A percentile compares a stretch with the other conserved stretches of the same genome.
Conservation (phyloP, 2,797 vertebrate species). For the Eleutherodactylus coqui region DNA sequence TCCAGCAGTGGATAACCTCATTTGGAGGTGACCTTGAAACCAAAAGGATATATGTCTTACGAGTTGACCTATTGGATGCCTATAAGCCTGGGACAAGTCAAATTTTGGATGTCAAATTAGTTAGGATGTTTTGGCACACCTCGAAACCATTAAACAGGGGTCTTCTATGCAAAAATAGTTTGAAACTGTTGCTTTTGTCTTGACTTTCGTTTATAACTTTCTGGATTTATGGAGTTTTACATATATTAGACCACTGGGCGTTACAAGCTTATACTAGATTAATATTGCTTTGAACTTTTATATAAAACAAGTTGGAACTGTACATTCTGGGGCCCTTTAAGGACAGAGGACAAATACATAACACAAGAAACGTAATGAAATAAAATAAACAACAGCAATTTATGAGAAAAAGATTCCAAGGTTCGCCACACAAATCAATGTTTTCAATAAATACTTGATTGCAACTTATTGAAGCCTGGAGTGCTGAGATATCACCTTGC, state of each 20-base stretch:
- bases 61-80: no score
- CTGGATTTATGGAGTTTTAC: neutral
- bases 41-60: neutral
- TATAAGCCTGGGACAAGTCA: no score
- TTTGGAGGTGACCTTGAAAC: no score
- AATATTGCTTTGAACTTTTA: no score
- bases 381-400: constrained; percentile 9
- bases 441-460: constrained; percentile 52
- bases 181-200: no score
- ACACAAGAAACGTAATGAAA: constrained; percentile 9
- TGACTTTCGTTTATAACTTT: neutral
- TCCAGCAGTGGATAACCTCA: neutral
- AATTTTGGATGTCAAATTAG: no score
- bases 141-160: no score
- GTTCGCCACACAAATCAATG: constrained; percentile 28
- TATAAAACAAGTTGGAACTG: no score
- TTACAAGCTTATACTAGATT: no score
- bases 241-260: no score
- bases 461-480: constrained; percentile 39
- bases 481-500: neutral
- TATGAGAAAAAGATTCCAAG: constrained; percentile 32
- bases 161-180: no score
- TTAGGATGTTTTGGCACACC: no score
- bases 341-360: neutral
- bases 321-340: neutral